phyloP scores from a whole-genome alignment of 2,113 vertebrate species.

The Calcarius ornatus region DNA sequence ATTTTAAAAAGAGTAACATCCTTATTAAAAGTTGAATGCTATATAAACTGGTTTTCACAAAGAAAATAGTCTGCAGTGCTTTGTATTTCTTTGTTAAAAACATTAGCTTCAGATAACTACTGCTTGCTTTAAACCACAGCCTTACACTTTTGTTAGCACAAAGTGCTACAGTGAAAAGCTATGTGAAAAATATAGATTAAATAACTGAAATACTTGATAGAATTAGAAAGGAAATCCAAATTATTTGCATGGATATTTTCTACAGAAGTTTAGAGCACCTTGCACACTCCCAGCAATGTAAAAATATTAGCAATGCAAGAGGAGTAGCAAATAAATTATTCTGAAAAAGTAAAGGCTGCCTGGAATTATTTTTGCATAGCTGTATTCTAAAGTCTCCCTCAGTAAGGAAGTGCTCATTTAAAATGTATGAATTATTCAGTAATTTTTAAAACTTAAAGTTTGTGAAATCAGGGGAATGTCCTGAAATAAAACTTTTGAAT shows the following conservation, averaged over 20 bases:
- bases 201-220: not conserved
- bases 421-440: conserved; percentile 62
- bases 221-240: not conserved
- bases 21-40: not conserved
- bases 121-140: not conserved
- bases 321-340: conserved; percentile 26
- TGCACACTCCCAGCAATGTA: not conserved
- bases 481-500: conserved; percentile 43
- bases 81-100: not conserved
- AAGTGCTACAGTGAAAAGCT: not conserved
- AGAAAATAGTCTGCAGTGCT: not conserved
- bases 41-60: not conserved
- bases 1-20: not conserved
- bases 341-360: conserved; percentile 21
- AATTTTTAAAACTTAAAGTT: conserved; percentile 35
- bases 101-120: not conserved
- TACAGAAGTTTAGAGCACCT: not conserved
- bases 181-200: not conserved
- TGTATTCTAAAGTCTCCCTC: not conserved
- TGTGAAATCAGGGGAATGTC: conserved; percentile 5
- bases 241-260: not conserved
- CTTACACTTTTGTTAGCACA: not conserved
- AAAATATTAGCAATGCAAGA: conserved; percentile 6
- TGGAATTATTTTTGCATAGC: conserved; percentile 33
- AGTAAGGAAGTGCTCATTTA: conserved; percentile 32